Evolutionary conservation across 2,888 invertebrate species (phyloP).

Genomic region (Clunio marinus): DNA sequence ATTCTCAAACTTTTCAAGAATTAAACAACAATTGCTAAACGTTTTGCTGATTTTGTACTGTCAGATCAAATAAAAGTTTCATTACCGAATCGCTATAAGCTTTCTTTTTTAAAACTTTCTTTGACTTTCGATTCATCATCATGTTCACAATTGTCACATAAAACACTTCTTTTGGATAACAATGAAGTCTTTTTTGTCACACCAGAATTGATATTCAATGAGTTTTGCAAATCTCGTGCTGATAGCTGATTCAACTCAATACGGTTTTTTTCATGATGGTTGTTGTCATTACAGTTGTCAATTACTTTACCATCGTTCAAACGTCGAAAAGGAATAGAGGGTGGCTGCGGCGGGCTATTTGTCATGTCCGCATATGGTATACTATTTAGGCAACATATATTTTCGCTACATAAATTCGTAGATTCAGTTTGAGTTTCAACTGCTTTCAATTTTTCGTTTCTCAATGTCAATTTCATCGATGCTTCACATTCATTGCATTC

Average conservation of each 20-base stretch:
- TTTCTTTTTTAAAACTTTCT: slow-evolving; percentile 3
- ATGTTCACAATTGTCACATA: slow-evolving; percentile 2
- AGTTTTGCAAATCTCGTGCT: background rate
- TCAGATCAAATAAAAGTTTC: slow-evolving; percentile 31
- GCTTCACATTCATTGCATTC: background rate
- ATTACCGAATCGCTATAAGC: slow-evolving; percentile 19
- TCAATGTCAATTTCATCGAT: background rate
- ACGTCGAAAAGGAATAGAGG: background rate
- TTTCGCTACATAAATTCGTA: background rate
- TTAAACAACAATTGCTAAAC: slow-evolving; percentile 40
- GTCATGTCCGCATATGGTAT: slow-evolving; percentile 23
- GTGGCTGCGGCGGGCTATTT: slow-evolving; percentile 12
- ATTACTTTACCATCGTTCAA: background rate
- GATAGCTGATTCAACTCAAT: background rate
- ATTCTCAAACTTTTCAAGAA: background rate
- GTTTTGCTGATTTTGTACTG: slow-evolving; percentile 39
- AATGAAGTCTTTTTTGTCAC: background rate
- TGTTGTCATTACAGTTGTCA: background rate
- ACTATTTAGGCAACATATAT: slow-evolving; percentile 18
- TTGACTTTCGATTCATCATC: background rate
- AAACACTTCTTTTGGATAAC: background rate
- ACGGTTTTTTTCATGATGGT: background rate
- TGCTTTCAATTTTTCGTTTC: background rate
- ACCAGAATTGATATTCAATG: background rate
- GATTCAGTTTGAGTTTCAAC: slow-evolving; percentile 21